A percentile compares a stretch with the other conserved stretches of the same genome.
phyloP scores from a whole-genome alignment of 1,140 invertebrate genomes.

The Caerostris extrusa region DNA sequence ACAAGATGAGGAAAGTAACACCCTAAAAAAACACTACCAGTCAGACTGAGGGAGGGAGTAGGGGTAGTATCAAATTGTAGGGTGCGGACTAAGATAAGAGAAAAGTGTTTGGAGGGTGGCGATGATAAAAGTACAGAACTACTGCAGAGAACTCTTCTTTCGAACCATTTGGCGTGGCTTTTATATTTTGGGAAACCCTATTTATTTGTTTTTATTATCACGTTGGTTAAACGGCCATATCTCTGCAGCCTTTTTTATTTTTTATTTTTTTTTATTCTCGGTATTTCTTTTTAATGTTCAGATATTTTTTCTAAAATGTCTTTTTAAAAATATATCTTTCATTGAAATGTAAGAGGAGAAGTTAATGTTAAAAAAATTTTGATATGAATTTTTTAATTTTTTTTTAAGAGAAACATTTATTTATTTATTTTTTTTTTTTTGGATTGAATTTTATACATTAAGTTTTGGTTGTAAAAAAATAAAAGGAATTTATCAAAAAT shows the following conservation, averaged over 20 bases:
- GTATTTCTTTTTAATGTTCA: background rate
- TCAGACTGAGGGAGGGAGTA: background rate
- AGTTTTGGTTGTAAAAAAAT: too few species aligned
- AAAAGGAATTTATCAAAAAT: too few species aligned
- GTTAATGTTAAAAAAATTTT: background rate
- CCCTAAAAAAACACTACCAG: background rate
- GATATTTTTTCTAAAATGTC: slow-evolving; percentile 20
- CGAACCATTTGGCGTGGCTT: slow-evolving; percentile 12
- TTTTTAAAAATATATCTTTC: background rate
- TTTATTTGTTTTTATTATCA: slow-evolving; percentile 48
- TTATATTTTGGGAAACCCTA: slow-evolving; percentile 21
- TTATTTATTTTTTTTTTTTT: too few species aligned
- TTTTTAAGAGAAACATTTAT: too few species aligned
- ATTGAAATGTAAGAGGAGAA: background rate
- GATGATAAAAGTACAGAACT: slow-evolving; percentile 37
- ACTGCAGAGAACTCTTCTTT: background rate
- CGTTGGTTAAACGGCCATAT: slow-evolving; percentile 50
- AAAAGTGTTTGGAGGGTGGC: slow-evolving; percentile 29
- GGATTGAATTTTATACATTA: too few species aligned
- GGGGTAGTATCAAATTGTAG: slow-evolving; percentile 1
- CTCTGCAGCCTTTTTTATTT: background rate
- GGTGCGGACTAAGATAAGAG: slow-evolving; percentile 5
- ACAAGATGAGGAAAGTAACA: background rate
- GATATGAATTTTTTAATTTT: too few species aligned
- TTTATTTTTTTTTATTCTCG: background rate